Evolutionary conservation across 2,113 vertebrate genomes (phyloP).

Genomic region (Stegastes partitus): DNA sequence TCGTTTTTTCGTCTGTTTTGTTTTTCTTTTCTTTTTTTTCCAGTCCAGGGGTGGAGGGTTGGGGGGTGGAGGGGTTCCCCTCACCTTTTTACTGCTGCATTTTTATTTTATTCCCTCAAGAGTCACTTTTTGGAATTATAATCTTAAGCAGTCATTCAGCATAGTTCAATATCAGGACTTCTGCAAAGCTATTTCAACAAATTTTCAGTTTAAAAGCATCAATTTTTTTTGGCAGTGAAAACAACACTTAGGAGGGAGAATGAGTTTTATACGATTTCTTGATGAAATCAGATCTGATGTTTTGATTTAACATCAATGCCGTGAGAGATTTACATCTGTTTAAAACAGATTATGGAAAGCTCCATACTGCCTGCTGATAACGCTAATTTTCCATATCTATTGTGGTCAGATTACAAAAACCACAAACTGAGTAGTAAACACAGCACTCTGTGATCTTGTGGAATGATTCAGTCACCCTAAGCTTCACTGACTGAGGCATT

Average conservation of each 20-base stretch:
- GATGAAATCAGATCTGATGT: constrained; percentile 53
- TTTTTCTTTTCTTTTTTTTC: constrained; percentile 36
- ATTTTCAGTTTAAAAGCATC: constrained; percentile 34
- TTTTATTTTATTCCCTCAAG: constrained; percentile 68
- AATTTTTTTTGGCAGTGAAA: constrained; percentile 49
- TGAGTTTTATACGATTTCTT: constrained; percentile 33
- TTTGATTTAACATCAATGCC: constrained; percentile 33
- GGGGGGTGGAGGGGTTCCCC: constrained; percentile 54
- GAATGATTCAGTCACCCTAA: constrained; percentile 47
- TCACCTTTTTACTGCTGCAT: constrained; percentile 80
- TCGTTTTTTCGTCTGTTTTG: constrained; percentile 69
- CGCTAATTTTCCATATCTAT: constrained; percentile 57
- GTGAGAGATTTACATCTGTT: constrained; percentile 21
- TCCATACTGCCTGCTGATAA: constrained; percentile 47
- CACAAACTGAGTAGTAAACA: constrained; percentile 49
- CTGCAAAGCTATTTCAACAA: constrained; percentile 1
- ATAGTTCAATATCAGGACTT: constrained; percentile 20
- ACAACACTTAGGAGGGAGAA: constrained; percentile 32
- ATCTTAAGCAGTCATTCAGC: constrained; percentile 30
- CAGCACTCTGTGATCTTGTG: constrained; percentile 36
- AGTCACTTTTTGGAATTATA: constrained; percentile 27
- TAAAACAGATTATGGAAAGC: constrained; percentile 30
- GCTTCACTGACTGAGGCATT: constrained; percentile 57
- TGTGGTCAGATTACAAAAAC: constrained; percentile 38
- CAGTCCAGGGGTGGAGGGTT: constrained; percentile 5